Evolutionary conservation across 64 coral and sea anemone species (phyloP).

Genomic region (Montipora cactus): DNA sequence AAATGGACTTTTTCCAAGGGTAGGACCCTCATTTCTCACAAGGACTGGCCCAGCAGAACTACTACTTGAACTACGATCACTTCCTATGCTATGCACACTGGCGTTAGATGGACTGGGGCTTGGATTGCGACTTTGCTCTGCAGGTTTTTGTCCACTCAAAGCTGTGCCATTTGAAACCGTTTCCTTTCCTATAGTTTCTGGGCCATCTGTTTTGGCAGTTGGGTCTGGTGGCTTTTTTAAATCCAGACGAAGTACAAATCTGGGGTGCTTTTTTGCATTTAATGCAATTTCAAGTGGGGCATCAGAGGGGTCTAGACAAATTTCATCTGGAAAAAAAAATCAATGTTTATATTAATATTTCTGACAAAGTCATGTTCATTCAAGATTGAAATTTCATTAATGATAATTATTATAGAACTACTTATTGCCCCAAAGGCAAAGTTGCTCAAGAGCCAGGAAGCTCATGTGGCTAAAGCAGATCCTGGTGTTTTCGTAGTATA

Average conservation of each 20-base stretch:
- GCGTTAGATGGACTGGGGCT: constrained; percentile 36
- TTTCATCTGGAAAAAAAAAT: constrained; percentile 85
- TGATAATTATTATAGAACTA: neutral
- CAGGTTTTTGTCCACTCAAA: neutral
- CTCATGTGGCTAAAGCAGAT: too few species aligned
- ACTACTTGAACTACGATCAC: constrained; percentile 30
- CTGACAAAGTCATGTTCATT: neutral
- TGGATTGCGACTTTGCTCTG: neutral
- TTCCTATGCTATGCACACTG: constrained; percentile 30
- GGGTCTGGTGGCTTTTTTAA: constrained; percentile 18
- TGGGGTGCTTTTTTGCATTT: constrained; percentile 81
- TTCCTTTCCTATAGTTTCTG: neutral
- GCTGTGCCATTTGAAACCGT: constrained; percentile 26
- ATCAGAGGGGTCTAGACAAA: constrained; percentile 95
- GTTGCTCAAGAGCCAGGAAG: too few species aligned
- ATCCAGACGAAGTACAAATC: constrained; percentile 86
- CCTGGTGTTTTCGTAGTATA: too few species aligned
- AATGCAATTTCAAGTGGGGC: constrained; percentile 94
- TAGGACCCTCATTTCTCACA: constrained; percentile 18
- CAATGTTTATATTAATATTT: neutral
- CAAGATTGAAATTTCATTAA: too few species aligned
- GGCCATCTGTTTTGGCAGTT: neutral
- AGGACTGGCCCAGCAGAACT: neutral
- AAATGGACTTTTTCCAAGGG: constrained; percentile 22
- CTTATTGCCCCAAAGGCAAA: neutral